Base-by-base conservation (phyloP, 2,797 vertebrate species). In the Odontamblyopus rebecca region DNA sequence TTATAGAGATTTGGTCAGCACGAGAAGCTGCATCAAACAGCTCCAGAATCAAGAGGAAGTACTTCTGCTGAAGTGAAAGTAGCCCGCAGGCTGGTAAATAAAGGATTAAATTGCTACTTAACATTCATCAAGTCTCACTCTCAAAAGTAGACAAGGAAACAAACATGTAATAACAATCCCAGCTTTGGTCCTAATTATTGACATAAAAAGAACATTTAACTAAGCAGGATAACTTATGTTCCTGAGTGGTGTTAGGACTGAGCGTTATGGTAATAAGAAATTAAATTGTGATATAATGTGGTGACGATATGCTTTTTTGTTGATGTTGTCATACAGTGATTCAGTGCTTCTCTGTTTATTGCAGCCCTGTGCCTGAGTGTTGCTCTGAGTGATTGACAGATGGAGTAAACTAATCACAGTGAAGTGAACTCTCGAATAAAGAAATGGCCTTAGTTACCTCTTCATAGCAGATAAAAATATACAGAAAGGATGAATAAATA, bases 71-170 rank as follows among this genome's bases (percentile, higher is more conserved):
- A 61, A 61, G 60, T 35, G 32, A 61, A 12, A 18, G 60, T 35
- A 32, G 60, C 60, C 16, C 8, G 15, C 16, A 29, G 32, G 30
- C 30, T 61, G 15, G 57, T 60, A 60, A 60, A 60, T 60, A 60
- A 60, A 60, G 27, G 57, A 60, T 38, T 32, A 19, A 35, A 61
- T 61, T 61, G 18, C 32, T 61, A 38, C 60, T 61, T 61, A 61
- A 32, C 29, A 61, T 61, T 38, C 60, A 61, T n/a, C 18, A 35
- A 61, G 60, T 61, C 30, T 61, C 60, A 61, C 60, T 35, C n/a
- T 35, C 16, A 32, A 61, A 18, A 61, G 60, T 35, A 61, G 29
- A 35, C 32, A 61, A 38, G 30, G 18, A 35, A 61, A 35, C 29
- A 61, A 38, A 38, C 60, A 61, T 2, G 29, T 30, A 35, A 7